Conservation (phyloP, 2,888 invertebrate genomes). For the Orchesella flavescens region DNA sequence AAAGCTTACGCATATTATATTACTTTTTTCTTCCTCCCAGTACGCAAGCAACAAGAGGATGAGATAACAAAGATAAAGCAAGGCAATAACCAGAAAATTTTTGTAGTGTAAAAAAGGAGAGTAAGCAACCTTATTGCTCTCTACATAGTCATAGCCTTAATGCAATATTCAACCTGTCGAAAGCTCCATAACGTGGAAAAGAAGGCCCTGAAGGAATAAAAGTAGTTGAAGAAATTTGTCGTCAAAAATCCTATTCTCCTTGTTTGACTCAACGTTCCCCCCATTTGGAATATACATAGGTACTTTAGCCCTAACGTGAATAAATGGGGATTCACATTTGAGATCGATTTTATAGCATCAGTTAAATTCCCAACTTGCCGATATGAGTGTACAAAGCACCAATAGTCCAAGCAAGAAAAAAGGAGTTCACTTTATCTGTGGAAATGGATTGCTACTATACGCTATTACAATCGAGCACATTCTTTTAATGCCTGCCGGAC, state of each 20-base stretch:
- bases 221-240: constrained; percentile 46
- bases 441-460: constrained; percentile 37
- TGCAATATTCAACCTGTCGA: constrained; percentile 53
- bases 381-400: constrained; percentile 13
- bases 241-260: constrained; percentile 8
- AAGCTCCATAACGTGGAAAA: constrained; percentile 20
- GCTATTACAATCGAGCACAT: constrained; percentile 25
- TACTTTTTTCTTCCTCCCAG: too few relatives aligned
- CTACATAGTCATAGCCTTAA: constrained; percentile 13
- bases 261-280: not conserved
- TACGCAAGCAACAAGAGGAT: too few relatives aligned
- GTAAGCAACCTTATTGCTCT: constrained; percentile 13
- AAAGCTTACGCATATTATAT: too few relatives aligned
- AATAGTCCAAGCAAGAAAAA: not conserved
- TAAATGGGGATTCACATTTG: constrained; percentile 5
- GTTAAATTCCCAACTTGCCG: constrained; percentile 48
- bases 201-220: constrained; percentile 28
- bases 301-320: not conserved
- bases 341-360: constrained; percentile 57
- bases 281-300: too few relatives aligned
- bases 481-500: constrained; percentile 16
- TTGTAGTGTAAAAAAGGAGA: not conserved
- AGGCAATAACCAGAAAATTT: not conserved
- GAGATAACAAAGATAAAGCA: constrained; percentile 2
- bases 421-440: constrained; percentile 48